Percentiles rank a stretch among this genome's conserved stretches.
Evolutionary conservation across 2,888 invertebrate species (phyloP).

Genomic region (Hedya salicella): DNA sequence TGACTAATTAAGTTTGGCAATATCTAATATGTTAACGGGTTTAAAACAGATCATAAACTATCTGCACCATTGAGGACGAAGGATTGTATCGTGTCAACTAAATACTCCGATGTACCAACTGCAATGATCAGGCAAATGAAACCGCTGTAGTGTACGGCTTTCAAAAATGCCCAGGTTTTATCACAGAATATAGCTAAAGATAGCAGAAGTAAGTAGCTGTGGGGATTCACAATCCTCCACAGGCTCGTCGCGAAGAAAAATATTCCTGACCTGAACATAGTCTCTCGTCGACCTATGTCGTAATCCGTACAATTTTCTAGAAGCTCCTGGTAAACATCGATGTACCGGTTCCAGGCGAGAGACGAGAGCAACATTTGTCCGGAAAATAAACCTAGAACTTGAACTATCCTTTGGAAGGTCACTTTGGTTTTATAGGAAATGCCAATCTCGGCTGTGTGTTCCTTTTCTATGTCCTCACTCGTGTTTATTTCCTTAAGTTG

Average conservation of each 20-base stretch:
- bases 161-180: conserved; percentile 91
- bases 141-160: conserved; percentile 88
- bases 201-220: conserved; percentile 90
- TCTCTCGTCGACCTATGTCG: conserved; percentile 79
- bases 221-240: conserved; percentile 93
- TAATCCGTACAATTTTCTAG: conserved; percentile 87
- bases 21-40: conserved; percentile 1
- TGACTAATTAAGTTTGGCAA: conserved; percentile 36
- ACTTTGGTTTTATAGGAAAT: conserved; percentile 88
- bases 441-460: conserved; percentile 76
- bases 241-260: conserved; percentile 90
- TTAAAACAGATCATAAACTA: conserved; percentile 51
- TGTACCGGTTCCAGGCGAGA: conserved; percentile 93
- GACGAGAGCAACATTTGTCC: conserved; percentile 91
- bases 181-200: conserved; percentile 92
- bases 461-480: conserved; percentile 77
- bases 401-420: conserved; percentile 87
- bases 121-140: conserved; percentile 88
- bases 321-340: conserved; percentile 91
- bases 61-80: conserved; percentile 58
- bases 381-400: conserved; percentile 87
- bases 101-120: conserved; percentile 90
- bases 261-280: conserved; percentile 88
- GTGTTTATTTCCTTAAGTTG: conserved; percentile 76
- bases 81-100: conserved; percentile 67